A percentile compares a stretch with the other conserved stretches of the same genome.
These are phyloP conservation scores for Bombyx mandarina DNA, from an alignment of 1,140 invertebrate species.

Conservation along the genomic window DNA sequence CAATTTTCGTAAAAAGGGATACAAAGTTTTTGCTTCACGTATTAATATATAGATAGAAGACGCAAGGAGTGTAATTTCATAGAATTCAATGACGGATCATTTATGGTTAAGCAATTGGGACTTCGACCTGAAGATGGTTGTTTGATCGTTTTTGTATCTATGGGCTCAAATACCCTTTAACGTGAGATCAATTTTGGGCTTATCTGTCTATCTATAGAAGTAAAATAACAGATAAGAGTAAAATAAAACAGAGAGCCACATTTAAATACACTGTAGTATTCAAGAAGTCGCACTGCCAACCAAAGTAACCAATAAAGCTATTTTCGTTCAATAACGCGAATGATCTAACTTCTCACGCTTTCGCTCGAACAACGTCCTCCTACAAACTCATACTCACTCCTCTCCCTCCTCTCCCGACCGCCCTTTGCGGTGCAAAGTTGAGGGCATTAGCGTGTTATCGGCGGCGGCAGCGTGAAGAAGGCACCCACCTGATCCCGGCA, in stretches of 20 bases:
- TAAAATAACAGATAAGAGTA: too few species aligned
- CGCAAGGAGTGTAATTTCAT: too few species aligned
- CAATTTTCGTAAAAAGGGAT: too few species aligned
- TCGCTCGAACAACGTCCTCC: constrained; percentile 39
- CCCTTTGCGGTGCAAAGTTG: constrained; percentile 70
- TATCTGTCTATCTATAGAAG: too few species aligned
- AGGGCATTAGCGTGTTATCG: constrained; percentile 72
- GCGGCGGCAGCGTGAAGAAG: constrained; percentile 55
- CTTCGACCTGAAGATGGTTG: too few species aligned
- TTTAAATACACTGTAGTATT: constrained; percentile 4
- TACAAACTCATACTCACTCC: constrained; percentile 20
- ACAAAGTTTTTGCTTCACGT: too few species aligned
- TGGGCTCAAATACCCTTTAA: too few species aligned
- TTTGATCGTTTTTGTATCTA: too few species aligned
- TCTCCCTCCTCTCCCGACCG: constrained; percentile 13
- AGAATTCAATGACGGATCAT: too few species aligned
- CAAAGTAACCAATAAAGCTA: constrained; percentile 45
- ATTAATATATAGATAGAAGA: too few species aligned
- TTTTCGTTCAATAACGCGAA: constrained; percentile 65
- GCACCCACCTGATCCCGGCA: constrained; percentile 55
- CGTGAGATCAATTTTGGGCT: too few species aligned
- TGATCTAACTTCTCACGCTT: constrained; percentile 66
- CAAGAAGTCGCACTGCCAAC: constrained; percentile 16
- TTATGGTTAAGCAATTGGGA: too few species aligned
- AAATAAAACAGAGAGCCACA: background rate